Percentiles rank a stretch among this genome's conserved stretches.
Evolutionary conservation across 2,113 vertebrate genomes (phyloP).

Genomic region (Calidris pygmaea): DNA sequence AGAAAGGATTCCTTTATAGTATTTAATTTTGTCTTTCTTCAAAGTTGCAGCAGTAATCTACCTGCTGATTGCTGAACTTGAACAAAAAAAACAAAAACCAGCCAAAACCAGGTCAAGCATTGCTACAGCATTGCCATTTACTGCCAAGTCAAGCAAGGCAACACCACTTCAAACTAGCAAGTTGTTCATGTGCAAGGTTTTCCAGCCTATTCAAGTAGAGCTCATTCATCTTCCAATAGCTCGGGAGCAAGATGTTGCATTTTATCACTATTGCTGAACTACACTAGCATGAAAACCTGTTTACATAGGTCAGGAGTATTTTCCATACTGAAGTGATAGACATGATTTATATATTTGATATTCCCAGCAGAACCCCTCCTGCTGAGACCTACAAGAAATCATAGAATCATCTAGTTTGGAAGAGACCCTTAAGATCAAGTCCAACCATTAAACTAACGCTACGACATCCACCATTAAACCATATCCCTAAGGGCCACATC

Average conservation of each 20-base stretch:
- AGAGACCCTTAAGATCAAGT: neutral
- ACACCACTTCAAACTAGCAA: neutral
- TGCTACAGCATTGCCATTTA: neutral
- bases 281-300: neutral
- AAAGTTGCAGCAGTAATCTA: neutral
- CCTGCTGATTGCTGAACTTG: neutral
- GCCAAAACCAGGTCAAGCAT: neutral
- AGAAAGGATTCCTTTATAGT: neutral
- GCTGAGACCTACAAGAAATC: neutral
- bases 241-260: neutral
- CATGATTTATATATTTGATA: neutral
- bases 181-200: neutral
- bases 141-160: neutral
- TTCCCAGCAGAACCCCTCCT: neutral
- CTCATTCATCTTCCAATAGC: neutral
- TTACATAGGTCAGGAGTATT: neutral
- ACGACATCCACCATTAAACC: neutral
- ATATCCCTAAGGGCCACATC: neutral
- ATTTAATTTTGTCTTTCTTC: neutral
- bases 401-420: neutral
- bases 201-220: neutral
- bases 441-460: neutral
- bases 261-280: neutral
- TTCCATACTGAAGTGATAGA: neutral
- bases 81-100: neutral